Evolutionary conservation across 2,888 invertebrate genomes (phyloP), one percentile per base, ranked within the genome.

Genomic region (Masnerella sp.): DNA sequence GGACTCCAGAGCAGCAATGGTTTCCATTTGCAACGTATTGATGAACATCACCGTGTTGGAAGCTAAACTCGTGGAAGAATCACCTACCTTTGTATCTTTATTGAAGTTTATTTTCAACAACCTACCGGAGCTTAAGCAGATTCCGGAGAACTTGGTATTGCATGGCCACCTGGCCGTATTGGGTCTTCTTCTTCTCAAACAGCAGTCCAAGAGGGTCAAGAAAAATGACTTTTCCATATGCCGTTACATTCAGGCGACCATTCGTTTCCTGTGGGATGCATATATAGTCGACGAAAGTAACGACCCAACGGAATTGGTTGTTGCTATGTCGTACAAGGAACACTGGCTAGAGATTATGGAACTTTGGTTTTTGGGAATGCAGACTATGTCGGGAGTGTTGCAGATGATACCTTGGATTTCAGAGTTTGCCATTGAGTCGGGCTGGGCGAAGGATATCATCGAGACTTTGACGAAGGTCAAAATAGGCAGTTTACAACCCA

Each of bases 361-460:
- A 83, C 88, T 97, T 9, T 97, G 97, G 97, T 97, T 96, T 87
- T 89, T 97, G 72, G 96, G 96, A 15, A 96, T 97, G 95, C 96
- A 96, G 86, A 96, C 96, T 0, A 93, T 97, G 90, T 92, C 95
- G 82, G 92, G 93, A 25, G 92, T 96, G 0, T 88, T 96, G 34
- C 92, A 94, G 12, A 90, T 93, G 71, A 91, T 96, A 72, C 95
- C 96, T 2, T 96, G 96, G 96, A 92, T 96, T 74, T 95, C 95
- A 0, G 95, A 96, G 82, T 96, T 96, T 88, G 94, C 95, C 2
- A 93, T 96, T 70, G 96, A 96, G 82, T 96, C 96, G 84, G 96
- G 96, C n/a, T 97, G 96, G 96, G 94, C 95, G 2, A 93, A 95
- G 84, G 96, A 96, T 8, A 96, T 96, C 61, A 90, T 95, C 52